phyloP scores from a whole-genome alignment of 2,113 vertebrate species.

The Syrmaticus mikado region DNA sequence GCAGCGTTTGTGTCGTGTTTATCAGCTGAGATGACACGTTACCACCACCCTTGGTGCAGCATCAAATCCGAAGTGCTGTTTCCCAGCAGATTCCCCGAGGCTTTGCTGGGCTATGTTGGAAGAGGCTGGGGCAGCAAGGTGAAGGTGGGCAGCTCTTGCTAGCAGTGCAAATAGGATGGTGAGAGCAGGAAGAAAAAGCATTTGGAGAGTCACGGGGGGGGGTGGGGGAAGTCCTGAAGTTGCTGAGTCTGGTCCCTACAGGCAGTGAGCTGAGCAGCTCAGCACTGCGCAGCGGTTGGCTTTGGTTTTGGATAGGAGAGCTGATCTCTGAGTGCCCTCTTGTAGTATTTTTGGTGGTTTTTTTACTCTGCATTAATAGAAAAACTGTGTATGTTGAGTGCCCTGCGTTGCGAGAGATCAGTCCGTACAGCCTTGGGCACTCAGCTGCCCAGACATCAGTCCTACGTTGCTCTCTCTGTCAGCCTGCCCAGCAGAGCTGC shows the following conservation, averaged over 20 bases:
- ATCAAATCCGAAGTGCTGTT: neutral
- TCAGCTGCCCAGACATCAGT: neutral
- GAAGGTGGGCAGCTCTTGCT: neutral
- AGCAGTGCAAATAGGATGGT: neutral
- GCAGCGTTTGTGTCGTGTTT: neutral
- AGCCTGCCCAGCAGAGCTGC: accelerated
- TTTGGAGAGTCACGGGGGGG: no score
- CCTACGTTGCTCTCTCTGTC: neutral
- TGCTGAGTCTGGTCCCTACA: no score
- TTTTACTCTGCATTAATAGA: accelerated
- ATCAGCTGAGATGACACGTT: neutral
- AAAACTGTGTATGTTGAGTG: accelerated
- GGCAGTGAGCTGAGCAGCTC: neutral
- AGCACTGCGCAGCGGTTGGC: accelerated
- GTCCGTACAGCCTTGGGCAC: neutral
- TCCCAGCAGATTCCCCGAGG: neutral
- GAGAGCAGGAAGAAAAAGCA: neutral
- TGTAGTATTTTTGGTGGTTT: neutral
- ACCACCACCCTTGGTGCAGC: neutral
- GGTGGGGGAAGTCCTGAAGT: no score
- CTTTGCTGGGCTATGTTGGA: no score
- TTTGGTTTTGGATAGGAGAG: neutral
- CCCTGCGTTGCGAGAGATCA: accelerated
- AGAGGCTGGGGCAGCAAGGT: neutral
- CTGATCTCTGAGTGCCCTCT: neutral